Conservation (phyloP, 2,113 vertebrate species). For the Salvelinus fontinalis region DNA sequence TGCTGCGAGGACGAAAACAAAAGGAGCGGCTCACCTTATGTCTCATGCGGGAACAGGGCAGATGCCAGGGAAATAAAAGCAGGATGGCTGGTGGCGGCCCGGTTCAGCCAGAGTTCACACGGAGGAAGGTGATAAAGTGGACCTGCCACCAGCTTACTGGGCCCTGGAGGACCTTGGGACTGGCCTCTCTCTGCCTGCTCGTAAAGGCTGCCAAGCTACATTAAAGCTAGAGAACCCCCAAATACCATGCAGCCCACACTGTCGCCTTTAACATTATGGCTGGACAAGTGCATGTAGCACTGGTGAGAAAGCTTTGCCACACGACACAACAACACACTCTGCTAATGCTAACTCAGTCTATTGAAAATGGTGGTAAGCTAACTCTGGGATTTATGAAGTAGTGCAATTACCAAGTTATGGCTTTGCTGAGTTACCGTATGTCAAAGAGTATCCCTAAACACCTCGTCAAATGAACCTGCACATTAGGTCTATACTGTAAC, state of each 20-base stretch:
- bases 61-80: slow-evolving; percentile 46
- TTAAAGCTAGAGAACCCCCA: slow-evolving; percentile 11
- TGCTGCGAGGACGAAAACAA: slow-evolving; percentile 55
- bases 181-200: slow-evolving; percentile 33
- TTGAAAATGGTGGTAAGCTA: too few species aligned
- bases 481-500: too few species aligned
- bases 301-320: neutral
- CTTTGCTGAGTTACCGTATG: too few species aligned
- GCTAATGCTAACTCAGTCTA: too few species aligned
- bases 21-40: slow-evolving; percentile 46
- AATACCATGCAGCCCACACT: neutral
- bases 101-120: slow-evolving; percentile 62
- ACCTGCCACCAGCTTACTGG: slow-evolving; percentile 56
- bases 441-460: too few species aligned
- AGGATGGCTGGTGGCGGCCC: slow-evolving; percentile 24
- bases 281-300: too few species aligned
- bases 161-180: slow-evolving; percentile 48
- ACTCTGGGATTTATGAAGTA: too few species aligned
- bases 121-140: slow-evolving; percentile 56
- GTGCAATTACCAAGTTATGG: too few species aligned
- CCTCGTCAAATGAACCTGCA: too few species aligned
- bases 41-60: slow-evolving; percentile 39
- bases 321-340: neutral
- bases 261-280: neutral
- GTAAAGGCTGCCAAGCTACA: slow-evolving; percentile 29